Evolutionary conservation across 2,888 invertebrate genomes (phyloP).

Genomic region (Ornithoptera priamus): DNA sequence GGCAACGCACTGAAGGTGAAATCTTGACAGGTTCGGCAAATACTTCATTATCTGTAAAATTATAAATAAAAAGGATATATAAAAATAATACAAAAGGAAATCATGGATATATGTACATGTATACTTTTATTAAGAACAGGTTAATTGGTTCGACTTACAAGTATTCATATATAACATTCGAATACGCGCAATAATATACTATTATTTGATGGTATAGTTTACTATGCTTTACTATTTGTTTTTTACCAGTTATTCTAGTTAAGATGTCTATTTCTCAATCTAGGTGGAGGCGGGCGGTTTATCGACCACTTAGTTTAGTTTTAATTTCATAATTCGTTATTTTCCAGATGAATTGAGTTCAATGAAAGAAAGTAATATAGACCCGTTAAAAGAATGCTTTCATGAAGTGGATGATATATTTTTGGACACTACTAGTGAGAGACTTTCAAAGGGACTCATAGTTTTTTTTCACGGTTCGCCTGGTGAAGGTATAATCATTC

Average conservation of each 20-base stretch:
- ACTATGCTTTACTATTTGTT: too few species aligned
- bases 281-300: too few species aligned
- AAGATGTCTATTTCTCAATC: too few species aligned
- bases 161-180: too few species aligned
- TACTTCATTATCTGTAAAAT: neutral
- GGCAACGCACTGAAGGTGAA: conserved; percentile 60
- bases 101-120: too few species aligned
- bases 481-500: conserved; percentile 55
- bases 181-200: too few species aligned
- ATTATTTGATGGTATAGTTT: too few species aligned
- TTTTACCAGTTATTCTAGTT: too few species aligned
- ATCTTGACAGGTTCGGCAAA: conserved; percentile 54
- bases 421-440: conserved; percentile 39
- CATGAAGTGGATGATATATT: conserved; percentile 41
- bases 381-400: conserved; percentile 60
- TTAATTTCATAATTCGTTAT: neutral
- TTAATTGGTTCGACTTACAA: too few species aligned
- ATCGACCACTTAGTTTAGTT: neutral
- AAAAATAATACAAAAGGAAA: too few species aligned
- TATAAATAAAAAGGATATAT: too few species aligned
- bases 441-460: conserved; percentile 58
- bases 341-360: conserved; percentile 57
- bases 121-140: too few species aligned
- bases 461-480: conserved; percentile 69
- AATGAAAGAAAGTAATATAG: conserved; percentile 53